A percentile compares a stretch with the other conserved stretches of the same genome.
Conservation (phyloP, 2,888 invertebrate genomes). For the Anthophora plumipes region DNA sequence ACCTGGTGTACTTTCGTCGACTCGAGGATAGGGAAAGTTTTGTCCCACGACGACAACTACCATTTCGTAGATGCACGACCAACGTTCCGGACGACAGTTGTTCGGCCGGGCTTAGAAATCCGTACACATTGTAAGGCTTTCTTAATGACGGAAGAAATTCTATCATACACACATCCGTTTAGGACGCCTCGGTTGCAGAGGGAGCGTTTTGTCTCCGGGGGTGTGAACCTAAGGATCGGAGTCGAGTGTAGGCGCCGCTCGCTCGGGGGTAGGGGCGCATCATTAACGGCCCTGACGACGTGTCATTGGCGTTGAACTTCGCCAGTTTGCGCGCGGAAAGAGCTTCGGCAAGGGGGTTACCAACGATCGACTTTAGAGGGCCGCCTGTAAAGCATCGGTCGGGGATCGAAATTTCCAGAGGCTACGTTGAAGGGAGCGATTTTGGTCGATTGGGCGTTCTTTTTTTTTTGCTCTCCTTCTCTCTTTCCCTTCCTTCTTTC, state of each 20-base stretch:
- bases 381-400: constrained; percentile 43
- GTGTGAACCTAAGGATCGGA: constrained; percentile 77
- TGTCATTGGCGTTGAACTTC: constrained; percentile 74
- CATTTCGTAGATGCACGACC: not conserved
- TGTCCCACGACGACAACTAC: constrained; percentile 54
- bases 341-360: constrained; percentile 57
- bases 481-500: not conserved
- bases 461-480: not conserved
- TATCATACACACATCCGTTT: constrained; percentile 83
- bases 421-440: constrained; percentile 38
- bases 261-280: constrained; percentile 67
- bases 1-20: constrained; percentile 63
- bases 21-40: constrained; percentile 65
- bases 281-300: constrained; percentile 78
- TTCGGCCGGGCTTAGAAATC: constrained; percentile 75
- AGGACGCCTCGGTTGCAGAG: constrained; percentile 77
- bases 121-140: constrained; percentile 81
- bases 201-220: constrained; percentile 79
- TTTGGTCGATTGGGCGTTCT: constrained; percentile 15
- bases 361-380: constrained; percentile 63
- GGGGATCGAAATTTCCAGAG: constrained; percentile 62
- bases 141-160: constrained; percentile 85
- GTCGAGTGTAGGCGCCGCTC: constrained; percentile 55
- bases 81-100: constrained; percentile 69
- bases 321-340: constrained; percentile 53